These are phyloP conservation scores for Pseudopipra pipra DNA, from an alignment of 2,113 vertebrate species.

Conservation along the genomic window DNA sequence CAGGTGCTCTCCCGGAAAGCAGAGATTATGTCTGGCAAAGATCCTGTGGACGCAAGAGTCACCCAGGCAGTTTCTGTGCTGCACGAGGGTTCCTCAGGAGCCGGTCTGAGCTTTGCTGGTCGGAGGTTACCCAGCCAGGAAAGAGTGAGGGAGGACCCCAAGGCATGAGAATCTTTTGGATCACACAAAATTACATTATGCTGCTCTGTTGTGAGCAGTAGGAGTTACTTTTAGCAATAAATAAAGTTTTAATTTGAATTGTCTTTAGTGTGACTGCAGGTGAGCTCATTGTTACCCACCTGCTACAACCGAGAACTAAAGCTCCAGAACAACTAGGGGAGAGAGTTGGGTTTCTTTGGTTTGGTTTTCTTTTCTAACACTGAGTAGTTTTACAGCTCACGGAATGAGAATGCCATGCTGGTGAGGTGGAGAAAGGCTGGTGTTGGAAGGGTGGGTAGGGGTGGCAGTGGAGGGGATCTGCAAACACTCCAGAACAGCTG, in stretches of 20 bases:
- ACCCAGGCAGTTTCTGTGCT: background rate
- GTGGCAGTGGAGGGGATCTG: background rate
- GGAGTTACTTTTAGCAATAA: background rate
- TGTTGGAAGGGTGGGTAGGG: background rate
- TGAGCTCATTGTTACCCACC: background rate
- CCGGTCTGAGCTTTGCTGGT: background rate
- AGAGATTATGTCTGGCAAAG: background rate
- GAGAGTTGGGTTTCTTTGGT: background rate
- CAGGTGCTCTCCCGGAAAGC: background rate
- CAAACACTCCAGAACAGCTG: background rate
- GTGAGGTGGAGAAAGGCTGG: background rate
- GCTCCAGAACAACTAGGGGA: background rate
- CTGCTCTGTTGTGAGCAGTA: background rate
- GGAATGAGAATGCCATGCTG: background rate
- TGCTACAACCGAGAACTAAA: background rate
- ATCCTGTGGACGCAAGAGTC: background rate
- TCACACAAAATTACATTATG: background rate
- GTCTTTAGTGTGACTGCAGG: background rate
- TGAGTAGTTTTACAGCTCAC: background rate
- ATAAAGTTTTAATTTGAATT: background rate
- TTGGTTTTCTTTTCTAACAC: background rate
- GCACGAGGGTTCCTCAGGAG: background rate
- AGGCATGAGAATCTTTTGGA: background rate
- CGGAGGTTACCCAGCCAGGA: background rate
- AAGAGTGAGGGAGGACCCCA: background rate